Evolutionary conservation across 2,797 vertebrate genomes (phyloP), one percentile per base, ranked within the genome.

Genomic region (Varecia variegata): DNA sequence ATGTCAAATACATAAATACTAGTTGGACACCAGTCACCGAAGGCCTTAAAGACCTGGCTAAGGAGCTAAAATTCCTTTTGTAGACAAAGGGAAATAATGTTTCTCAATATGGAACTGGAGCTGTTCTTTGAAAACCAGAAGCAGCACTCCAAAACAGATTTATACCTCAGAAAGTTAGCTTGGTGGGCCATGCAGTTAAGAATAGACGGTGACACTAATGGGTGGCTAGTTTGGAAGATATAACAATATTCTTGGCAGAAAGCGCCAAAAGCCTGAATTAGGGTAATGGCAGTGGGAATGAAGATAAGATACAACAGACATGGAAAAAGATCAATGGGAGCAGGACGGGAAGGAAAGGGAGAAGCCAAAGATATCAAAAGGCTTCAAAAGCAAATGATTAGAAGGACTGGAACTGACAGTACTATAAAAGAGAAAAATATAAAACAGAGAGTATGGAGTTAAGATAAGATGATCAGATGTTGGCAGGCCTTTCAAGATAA

Each of bases 401-500:
- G 47, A 35, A 80, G 65, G 20, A 74, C 74, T 32, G 9, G 54
- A 84, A 90, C 2, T 25, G 79, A 92, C 5, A 27, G 20, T 15
- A 14, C 1, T 52, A 71, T 30, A 73, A 76, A 85, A 68, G 38
- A 67, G 7, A 85, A 94, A 35, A 76, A 45, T 60, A 68, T 20
- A 90, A 70, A 79, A 76, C 13, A 11, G 20, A 90, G 76, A 68
- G 32, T 45, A 93, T 27, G n/a, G 14, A 84, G 70, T 35, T 54
- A 47, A 84, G 52, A 15, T 67, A 30, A 25, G 7, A 32, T 60
- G 45, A 68, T 17, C 2, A 86, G 79, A 73, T 47, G 9, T 4
- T 85, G 74, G 60, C 35, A 88, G 73, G 17, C 56, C 43, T 88
- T 88, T 82, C 80, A 38, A 93, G 93, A 93, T 62, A 25, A 90